Percentiles rank a stretch among this genome's conserved stretches.
These are phyloP conservation scores for Rhinichthys osculus DNA, from an alignment of 2,797 vertebrate species.

Conservation along the genomic window DNA sequence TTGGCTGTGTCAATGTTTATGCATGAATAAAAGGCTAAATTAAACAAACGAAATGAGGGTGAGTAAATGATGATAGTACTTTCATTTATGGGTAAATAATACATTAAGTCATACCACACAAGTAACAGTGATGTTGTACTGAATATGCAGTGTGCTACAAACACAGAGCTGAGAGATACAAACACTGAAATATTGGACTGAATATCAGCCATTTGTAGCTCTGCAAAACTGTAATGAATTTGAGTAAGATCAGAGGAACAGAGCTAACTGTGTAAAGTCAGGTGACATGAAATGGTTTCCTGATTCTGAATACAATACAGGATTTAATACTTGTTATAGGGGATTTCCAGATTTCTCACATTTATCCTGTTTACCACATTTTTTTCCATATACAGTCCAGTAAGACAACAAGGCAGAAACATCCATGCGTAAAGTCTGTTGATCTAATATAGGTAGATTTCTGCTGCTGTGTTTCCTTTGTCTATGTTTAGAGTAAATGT, in stretches of 20 bases:
- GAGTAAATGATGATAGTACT: neutral
- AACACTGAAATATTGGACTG: neutral
- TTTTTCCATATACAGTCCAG: neutral
- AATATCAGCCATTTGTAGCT: neutral
- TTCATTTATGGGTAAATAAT: neutral
- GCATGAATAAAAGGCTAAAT: neutral
- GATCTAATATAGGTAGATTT: neutral
- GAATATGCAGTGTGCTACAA: neutral
- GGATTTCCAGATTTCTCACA: neutral
- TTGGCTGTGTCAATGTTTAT: neutral
- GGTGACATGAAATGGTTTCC: neutral
- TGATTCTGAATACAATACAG: neutral
- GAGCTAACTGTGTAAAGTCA: neutral
- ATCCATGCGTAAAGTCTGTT: neutral
- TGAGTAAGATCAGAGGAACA: neutral
- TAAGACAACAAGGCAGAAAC: neutral
- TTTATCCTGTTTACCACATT: slow-evolving; percentile 5
- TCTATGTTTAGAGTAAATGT: slow-evolving; percentile 48
- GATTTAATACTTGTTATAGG: neutral
- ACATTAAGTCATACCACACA: neutral
- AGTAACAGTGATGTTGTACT: neutral
- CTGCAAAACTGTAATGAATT: neutral
- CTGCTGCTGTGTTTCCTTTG: slow-evolving; percentile 31
- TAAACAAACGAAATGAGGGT: neutral
- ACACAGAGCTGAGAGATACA: neutral